Conservation (phyloP, 2,888 invertebrate genomes). For the Nephrotoma guestfalica region DNA sequence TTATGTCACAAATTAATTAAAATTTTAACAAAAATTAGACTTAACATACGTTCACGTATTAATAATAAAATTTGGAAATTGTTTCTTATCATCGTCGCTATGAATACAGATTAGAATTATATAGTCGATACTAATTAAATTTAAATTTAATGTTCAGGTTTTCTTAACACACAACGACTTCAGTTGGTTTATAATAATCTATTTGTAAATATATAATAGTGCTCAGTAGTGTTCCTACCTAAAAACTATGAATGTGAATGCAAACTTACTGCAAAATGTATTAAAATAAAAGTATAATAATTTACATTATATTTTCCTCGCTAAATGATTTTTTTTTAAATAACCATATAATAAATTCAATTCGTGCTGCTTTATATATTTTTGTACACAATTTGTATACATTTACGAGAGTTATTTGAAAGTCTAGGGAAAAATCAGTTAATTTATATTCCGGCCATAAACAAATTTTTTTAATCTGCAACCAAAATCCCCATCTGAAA, state of each 20-base stretch:
- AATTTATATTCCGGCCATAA: background rate
- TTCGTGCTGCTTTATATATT: background rate
- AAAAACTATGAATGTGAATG: background rate
- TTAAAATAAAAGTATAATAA: too few relatives aligned
- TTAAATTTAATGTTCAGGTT: background rate
- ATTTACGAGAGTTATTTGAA: background rate
- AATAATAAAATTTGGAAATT: background rate
- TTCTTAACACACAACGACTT: background rate
- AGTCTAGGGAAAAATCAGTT: background rate
- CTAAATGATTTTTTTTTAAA: background rate
- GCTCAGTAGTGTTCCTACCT: too few relatives aligned
- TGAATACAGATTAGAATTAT: background rate
- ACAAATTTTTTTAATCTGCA: background rate
- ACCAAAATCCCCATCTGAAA: background rate
- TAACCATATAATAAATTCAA: background rate
- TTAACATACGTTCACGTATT: background rate
- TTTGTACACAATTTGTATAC: background rate
- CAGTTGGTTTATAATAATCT: background rate
- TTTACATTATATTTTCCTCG: background rate
- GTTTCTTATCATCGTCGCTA: background rate
- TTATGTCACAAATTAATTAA: background rate
- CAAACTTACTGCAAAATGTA: background rate
- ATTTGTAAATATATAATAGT: too few relatives aligned
- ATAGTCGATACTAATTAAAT: background rate
- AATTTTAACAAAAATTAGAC: background rate